Evolutionary conservation across 2,888 invertebrate species (phyloP).

Genomic region (Caenorhabditis japonica): DNA sequence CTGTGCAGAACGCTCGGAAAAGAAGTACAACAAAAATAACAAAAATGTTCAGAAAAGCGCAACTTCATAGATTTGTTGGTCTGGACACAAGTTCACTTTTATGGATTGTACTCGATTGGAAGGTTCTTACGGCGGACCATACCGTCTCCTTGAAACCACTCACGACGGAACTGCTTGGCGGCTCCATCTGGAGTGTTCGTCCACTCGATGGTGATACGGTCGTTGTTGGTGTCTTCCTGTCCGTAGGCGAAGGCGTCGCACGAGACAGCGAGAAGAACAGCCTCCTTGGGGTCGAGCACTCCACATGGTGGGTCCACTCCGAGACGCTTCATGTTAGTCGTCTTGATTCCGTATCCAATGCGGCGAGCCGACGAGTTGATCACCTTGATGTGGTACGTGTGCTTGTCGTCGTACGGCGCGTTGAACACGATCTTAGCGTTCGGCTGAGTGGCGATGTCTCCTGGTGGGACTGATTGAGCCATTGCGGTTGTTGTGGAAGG

Average conservation of each 20-base stretch:
- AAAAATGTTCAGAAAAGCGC: no score
- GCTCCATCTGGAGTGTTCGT: slow-evolving; percentile 64
- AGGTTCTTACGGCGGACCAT: slow-evolving; percentile 65
- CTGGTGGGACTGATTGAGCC: slow-evolving; percentile 66
- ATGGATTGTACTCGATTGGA: slow-evolving; percentile 56
- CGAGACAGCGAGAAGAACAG: slow-evolving; percentile 50
- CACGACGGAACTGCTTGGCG: slow-evolving; percentile 64
- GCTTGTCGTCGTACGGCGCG: slow-evolving; percentile 69
- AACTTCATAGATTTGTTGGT: no score
- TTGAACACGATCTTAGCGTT: slow-evolving; percentile 67
- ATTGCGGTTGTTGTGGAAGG: no score
- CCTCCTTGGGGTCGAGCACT: slow-evolving; percentile 59
- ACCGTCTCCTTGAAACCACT: slow-evolving; percentile 67
- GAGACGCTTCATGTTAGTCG: slow-evolving; percentile 61
- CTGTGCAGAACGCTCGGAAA: no score
- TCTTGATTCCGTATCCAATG: slow-evolving; percentile 62
- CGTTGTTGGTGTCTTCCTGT: slow-evolving; percentile 63
- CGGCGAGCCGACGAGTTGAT: slow-evolving; percentile 2
- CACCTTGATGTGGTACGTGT: slow-evolving; percentile 36
- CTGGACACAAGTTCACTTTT: no score
- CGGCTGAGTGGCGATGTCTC: slow-evolving; percentile 63
- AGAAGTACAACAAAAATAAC: no score
- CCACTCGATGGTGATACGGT: slow-evolving; percentile 66
- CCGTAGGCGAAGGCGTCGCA: slow-evolving; percentile 60
- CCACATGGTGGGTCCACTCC: slow-evolving; percentile 58